Evolutionary conservation across 2,888 invertebrate genomes (phyloP).

Genomic region (Pheosia tremula): DNA sequence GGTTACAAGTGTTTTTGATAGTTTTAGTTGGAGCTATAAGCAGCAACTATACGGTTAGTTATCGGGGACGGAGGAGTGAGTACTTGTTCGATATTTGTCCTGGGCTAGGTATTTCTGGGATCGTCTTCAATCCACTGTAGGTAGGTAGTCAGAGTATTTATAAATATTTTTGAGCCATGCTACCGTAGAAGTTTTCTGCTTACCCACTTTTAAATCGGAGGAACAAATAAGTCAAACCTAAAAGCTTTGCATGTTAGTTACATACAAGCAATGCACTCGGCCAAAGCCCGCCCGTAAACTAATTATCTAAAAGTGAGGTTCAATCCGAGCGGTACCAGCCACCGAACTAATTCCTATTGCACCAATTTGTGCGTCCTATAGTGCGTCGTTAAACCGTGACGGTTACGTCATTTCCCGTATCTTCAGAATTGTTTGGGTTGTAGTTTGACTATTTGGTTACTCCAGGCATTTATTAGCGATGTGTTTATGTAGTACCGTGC

Average conservation of each 20-base stretch:
- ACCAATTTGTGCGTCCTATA: background rate
- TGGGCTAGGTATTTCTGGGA: too few species aligned
- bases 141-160: too few species aligned
- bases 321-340: background rate
- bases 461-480: too few species aligned
- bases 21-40: background rate
- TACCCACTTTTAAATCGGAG: background rate
- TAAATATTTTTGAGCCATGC: too few species aligned
- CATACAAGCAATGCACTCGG: background rate
- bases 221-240: background rate
- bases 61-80: too few species aligned
- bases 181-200: too few species aligned
- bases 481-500: too few species aligned
- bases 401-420: background rate
- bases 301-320: slow-evolving; percentile 2
- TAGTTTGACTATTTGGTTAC: too few species aligned
- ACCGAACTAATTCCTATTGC: background rate
- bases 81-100: too few species aligned
- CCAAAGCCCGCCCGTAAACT: slow-evolving; percentile 1
- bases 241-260: background rate
- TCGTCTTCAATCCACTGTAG: too few species aligned
- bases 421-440: too few species aligned
- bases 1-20: background rate
- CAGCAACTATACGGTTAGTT: too few species aligned
- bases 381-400: background rate